phyloP scores from a whole-genome alignment of 1,140 invertebrate species.

The Philotrypesis tridentata region DNA sequence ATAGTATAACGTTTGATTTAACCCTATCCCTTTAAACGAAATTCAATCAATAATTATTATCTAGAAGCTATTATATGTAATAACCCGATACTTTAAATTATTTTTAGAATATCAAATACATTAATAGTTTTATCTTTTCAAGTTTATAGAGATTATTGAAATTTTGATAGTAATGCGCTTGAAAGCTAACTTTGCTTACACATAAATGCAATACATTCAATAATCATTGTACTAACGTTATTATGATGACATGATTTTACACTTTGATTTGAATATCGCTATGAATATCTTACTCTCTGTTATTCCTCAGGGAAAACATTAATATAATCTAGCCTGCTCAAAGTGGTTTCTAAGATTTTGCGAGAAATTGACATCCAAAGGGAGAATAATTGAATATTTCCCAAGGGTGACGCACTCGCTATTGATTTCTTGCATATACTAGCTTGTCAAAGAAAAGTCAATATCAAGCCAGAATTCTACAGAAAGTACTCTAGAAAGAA shows the following conservation, averaged over 20 bases:
- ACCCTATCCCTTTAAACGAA: too few species aligned
- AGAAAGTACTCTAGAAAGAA: too few species aligned
- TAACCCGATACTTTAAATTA: too few species aligned
- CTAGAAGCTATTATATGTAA: too few species aligned
- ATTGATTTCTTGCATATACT: background rate
- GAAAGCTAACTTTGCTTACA: too few species aligned
- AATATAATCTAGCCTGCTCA: slow-evolving; percentile 59
- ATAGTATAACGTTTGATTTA: too few species aligned
- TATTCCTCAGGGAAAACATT: slow-evolving; percentile 53
- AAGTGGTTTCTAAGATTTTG: slow-evolving; percentile 60
- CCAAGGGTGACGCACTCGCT: slow-evolving; percentile 38
- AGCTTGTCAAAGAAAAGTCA: background rate
- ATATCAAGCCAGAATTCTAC: background rate
- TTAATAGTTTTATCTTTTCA: too few species aligned
- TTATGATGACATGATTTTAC: slow-evolving; percentile 56
- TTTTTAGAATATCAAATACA: too few species aligned
- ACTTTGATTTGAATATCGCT: slow-evolving; percentile 60
- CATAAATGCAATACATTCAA: too few species aligned
- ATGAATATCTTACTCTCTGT: slow-evolving; percentile 56
- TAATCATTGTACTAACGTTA: background rate
- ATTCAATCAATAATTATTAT: too few species aligned
- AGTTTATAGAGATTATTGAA: too few species aligned
- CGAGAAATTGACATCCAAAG: slow-evolving; percentile 63
- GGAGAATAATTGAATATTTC: slow-evolving; percentile 65
- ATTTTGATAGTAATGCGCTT: too few species aligned